Conservation (phyloP, 2,888 invertebrate species). For the Imbricaverruca yamaguchii region DNA sequence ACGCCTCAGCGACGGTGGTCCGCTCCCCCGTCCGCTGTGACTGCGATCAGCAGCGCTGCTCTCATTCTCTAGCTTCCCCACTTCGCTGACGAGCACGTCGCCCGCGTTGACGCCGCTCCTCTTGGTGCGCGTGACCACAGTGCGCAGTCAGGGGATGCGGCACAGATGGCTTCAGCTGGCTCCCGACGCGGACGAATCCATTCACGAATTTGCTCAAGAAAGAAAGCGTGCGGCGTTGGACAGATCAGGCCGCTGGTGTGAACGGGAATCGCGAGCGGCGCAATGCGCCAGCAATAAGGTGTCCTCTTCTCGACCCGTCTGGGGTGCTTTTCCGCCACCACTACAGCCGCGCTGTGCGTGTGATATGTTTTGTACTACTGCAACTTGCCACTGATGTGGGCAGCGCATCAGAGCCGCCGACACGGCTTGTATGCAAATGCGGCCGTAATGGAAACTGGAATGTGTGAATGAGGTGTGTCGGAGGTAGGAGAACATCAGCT, state of each 20-base stretch:
- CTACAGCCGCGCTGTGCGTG: neutral
- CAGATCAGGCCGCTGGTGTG: neutral
- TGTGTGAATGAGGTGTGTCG: neutral
- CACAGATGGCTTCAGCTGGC: neutral
- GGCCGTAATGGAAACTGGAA: neutral
- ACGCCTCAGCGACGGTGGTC: neutral
- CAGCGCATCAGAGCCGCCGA: neutral
- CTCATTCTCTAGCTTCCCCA: neutral
- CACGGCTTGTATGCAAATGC: neutral
- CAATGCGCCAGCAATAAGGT: neutral
- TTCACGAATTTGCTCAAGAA: slow-evolving; percentile 20
- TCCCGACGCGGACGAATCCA: slow-evolving; percentile 7
- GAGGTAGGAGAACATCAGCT: neutral
- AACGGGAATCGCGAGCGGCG: too few relatives aligned
- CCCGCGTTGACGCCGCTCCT: too few relatives aligned
- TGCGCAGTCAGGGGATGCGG: too few relatives aligned
- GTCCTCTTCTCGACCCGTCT: neutral
- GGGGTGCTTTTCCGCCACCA: neutral
- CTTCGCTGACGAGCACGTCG: neutral
- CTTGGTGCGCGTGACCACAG: too few relatives aligned
- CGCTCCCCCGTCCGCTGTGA: neutral
- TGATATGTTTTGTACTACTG: slow-evolving; percentile 15
- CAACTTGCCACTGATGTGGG: neutral
- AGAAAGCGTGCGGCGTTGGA: neutral
- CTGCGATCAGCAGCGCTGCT: neutral